Base-by-base conservation (phyloP, 2,888 invertebrate genomes). In the Adela reaumurella region DNA sequence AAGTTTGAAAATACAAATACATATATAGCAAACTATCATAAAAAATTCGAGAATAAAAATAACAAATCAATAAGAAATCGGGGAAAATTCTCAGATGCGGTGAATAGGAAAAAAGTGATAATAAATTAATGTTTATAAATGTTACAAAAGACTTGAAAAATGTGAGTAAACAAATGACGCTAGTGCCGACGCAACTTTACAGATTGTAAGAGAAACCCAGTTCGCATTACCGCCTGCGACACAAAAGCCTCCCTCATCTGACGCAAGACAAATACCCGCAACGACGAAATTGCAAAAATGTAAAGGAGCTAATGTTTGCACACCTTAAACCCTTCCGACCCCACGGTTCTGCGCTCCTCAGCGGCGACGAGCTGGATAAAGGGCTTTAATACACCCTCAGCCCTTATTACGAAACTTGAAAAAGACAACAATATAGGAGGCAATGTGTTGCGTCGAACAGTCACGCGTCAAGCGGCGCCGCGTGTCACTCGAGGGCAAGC, bases 361-460 rank as follows among this genome's bases (percentile, higher is more conserved):
- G 35, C 45, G 46, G 77, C 77, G 77, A 78, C 77, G 78, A 78
- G 76, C 74, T 70, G 77, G 77, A 77, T 78, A 77, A 78, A 78
- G 77, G 77, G 77, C 78, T 78, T 78, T 78, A 78, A 78, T 78
- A 78, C 77, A 78, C 77, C 77, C 78, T 77, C 77, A 77, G 74
- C 76, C 76, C 78, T 78, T 78, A 78, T 78, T 78, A 78, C 77
- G 73, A 76, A 77, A 78, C 77, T 78, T 78, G 78, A 78, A 78
- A 78, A 78, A 78, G 78, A 77, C 78, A 78, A 78, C 78, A 77
- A 76, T 78, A 77, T 74, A 76, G 76, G 76, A 76, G 72, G 70
- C 70, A 74, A 76, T 76, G 78, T 78, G 78, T 78, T 77, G 77
- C 35, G 35, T 35, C 78, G 73, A 77, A 77, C 77, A 78, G 74